phyloP scores from a whole-genome alignment of 2,113 vertebrate genomes.

The Cyprinodon variegatus region DNA sequence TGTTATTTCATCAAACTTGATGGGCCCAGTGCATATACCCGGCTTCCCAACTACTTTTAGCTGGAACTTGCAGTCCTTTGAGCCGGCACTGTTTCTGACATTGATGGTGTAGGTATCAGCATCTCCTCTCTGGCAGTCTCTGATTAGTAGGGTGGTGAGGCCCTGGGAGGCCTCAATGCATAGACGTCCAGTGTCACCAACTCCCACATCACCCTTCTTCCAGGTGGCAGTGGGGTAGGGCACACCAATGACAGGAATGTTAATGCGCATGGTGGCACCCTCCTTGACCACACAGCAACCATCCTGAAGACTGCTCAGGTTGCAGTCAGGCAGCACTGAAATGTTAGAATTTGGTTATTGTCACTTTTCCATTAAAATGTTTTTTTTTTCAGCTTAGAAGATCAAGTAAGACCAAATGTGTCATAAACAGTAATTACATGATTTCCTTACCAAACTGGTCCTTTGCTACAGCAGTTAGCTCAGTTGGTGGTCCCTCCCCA shows the following conservation, averaged over 20 bases:
- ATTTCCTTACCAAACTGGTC: constrained; percentile 91
- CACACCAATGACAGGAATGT: constrained; percentile 89
- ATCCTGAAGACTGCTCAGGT: constrained; percentile 89
- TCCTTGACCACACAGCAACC: constrained; percentile 89
- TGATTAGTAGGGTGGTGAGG: constrained; percentile 88
- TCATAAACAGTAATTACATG: neutral
- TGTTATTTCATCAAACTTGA: constrained; percentile 96
- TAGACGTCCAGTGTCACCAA: constrained; percentile 89
- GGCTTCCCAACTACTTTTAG: constrained; percentile 97
- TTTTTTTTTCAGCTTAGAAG: neutral
- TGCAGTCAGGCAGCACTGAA: constrained; percentile 90
- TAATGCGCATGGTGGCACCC: constrained; percentile 90
- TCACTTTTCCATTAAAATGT: neutral
- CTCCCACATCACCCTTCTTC: constrained; percentile 88
- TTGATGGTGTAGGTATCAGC: constrained; percentile 90
- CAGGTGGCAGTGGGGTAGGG: constrained; percentile 88
- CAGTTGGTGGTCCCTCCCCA: constrained; percentile 89
- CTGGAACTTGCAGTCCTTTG: constrained; percentile 88
- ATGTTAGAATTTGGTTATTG: neutral
- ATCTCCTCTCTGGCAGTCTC: constrained; percentile 92
- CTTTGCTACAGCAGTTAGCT: constrained; percentile 87
- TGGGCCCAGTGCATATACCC: constrained; percentile 93
- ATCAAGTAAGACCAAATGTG: neutral
- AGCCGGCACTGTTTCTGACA: constrained; percentile 87
- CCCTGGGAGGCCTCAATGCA: constrained; percentile 88